These are phyloP conservation scores for Gallirallus australis DNA, from an alignment of 2,797 vertebrate species.

Conservation along the genomic window DNA sequence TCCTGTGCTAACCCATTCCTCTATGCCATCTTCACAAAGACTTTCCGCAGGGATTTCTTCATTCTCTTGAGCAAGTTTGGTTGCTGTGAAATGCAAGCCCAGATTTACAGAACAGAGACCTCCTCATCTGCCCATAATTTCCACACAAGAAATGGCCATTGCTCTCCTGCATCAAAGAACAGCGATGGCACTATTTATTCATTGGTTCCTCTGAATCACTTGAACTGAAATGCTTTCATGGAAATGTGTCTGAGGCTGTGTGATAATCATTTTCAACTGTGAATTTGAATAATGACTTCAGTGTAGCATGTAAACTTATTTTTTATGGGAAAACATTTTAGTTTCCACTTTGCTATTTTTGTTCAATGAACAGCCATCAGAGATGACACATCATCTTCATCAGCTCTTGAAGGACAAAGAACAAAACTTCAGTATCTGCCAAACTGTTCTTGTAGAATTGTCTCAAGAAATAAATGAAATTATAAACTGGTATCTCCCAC, in stretches of 20 bases:
- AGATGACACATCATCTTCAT: not conserved
- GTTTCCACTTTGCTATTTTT: not conserved
- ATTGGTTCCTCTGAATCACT: constrained; percentile 80
- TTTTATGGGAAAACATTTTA: not conserved
- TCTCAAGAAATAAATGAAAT: not conserved
- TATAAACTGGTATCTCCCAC: not conserved
- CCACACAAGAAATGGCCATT: constrained; percentile 81
- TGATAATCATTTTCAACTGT: constrained; percentile 10
- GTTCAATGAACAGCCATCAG: not conserved
- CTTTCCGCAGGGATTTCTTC: constrained; percentile 93
- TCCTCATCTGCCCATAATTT: constrained; percentile 85
- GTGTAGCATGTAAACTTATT: not conserved
- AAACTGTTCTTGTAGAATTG: not conserved
- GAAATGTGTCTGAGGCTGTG: not conserved
- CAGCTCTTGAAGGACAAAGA: not conserved
- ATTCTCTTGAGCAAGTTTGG: constrained; percentile 91
- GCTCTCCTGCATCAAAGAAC: constrained; percentile 80
- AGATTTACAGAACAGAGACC: constrained; percentile 92
- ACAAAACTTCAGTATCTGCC: not conserved
- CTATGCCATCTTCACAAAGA: constrained; percentile 96
- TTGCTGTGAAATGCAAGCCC: constrained; percentile 89
- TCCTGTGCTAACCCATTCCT: constrained; percentile 97
- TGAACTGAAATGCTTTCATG: constrained; percentile 56
- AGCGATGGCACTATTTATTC: constrained; percentile 81
- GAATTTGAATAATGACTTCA: constrained; percentile 37